Conservation (phyloP, 2,888 invertebrate species). For the Drosophila emarginata region DNA sequence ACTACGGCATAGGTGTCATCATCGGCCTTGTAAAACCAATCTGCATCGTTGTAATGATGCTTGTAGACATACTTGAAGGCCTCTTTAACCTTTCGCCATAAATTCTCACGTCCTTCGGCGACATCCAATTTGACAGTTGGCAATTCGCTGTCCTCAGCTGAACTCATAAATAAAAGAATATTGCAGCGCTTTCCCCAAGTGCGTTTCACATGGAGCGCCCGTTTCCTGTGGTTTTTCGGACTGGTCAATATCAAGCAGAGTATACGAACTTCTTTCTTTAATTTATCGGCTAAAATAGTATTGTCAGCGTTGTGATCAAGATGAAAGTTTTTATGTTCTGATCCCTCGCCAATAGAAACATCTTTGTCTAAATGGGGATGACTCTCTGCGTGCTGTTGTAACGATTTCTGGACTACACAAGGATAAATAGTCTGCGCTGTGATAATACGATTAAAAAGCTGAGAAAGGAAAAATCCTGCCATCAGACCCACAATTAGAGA, state of each 20-base stretch:
- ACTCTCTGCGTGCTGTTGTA: too few relatives aligned
- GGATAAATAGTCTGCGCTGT: not conserved
- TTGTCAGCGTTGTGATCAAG: slow-evolving; percentile 83
- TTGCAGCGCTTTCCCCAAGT: slow-evolving; percentile 35
- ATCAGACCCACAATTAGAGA: slow-evolving; percentile 60
- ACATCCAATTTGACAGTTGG: not conserved
- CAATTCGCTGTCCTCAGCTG: not conserved
- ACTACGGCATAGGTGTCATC: slow-evolving; percentile 24
- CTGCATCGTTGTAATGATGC: slow-evolving; percentile 14
- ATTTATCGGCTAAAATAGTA: slow-evolving; percentile 86
- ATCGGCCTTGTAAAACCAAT: slow-evolving; percentile 33
- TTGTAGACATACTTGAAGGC: slow-evolving; percentile 27
- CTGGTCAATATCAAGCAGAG: slow-evolving; percentile 98
- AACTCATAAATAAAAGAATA: slow-evolving; percentile 27
- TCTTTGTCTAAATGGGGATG: too few relatives aligned
- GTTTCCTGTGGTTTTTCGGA: slow-evolving; percentile 88
- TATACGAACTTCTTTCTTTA: slow-evolving; percentile 90
- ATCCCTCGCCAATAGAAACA: not conserved
- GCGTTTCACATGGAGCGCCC: not conserved
- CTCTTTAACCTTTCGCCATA: slow-evolving; percentile 21
- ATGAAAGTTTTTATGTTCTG: not conserved
- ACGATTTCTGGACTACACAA: not conserved
- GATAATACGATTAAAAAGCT: not conserved
- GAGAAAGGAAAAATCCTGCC: not conserved
- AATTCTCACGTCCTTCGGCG: not conserved